Evolutionary conservation across 2,888 invertebrate species (phyloP), one percentile per base, ranked within the genome.

Genomic region (Ptilodon capucinus): DNA sequence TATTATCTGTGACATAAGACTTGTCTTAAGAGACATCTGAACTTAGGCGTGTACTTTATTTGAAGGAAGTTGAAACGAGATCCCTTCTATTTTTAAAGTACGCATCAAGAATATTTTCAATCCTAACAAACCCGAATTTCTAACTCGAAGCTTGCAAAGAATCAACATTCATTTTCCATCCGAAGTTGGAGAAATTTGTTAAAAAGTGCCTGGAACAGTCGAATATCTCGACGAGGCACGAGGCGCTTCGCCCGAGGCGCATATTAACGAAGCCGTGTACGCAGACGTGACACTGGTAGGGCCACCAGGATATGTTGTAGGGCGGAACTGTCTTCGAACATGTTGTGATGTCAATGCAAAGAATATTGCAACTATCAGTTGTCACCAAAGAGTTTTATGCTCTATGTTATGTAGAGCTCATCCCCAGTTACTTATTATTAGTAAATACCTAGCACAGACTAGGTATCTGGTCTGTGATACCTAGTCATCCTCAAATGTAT

Each of bases 171-270:
- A 67, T 69, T 69, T 69, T 54, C 55, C 60, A 60, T 67, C 56
- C 42, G 39, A 59, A 68, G 53, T 68, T 69, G 54, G 52, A 55
- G 61, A 54, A 73, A 74, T 74, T 79, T 72, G 71, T 73, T 74
- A 74, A 76, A 77, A 79, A 76, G 68, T 73, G 68, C 64, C 68
- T 60, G 63, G 70, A 68, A 69, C 68, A 68, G 70, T 57, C 68
- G 65, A 71, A 73, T 70, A 75, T 75, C 66, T 68, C 63, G 34
- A 19, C 51, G 60, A 51, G 52, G 52, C 49, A 19, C 51, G 60
- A 51, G 52, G 52, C 49, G 54, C 52, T 53, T 57, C 48, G 71
- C 75, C 67, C 57, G 68, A 63, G 75, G 72, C 74, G 76, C 71
- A 71, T 76, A 74, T 71, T 78, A 78, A 79, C 74, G 73, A 78